phyloP scores from a whole-genome alignment of 2,888 invertebrate genomes.

The Pristionchus fissidentatus region DNA sequence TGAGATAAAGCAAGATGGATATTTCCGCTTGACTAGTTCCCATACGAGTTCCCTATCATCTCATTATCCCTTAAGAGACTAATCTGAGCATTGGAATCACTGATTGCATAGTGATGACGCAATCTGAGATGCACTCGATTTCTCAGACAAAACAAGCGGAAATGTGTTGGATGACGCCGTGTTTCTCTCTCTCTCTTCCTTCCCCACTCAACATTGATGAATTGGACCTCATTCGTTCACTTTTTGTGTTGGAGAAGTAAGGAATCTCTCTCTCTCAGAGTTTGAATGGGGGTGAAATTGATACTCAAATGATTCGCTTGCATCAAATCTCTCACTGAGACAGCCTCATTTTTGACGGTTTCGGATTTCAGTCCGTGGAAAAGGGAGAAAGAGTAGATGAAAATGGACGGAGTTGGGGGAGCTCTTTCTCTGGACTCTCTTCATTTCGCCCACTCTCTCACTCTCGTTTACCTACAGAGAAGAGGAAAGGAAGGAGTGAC shows the following conservation, averaged over 20 bases:
- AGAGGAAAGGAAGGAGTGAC: constrained; percentile 22
- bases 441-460: too few species aligned
- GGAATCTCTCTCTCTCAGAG: not conserved
- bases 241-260: too few species aligned
- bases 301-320: not conserved
- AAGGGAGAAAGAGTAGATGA: not conserved
- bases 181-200: not conserved
- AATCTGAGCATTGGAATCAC: too few species aligned
- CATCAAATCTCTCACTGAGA: too few species aligned
- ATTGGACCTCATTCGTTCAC: too few species aligned
- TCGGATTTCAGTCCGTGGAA: not conserved
- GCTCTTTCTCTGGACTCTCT: not conserved
- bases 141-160: not conserved
- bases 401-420: not conserved
- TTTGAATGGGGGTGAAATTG: not conserved
- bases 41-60: not conserved
- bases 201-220: too few species aligned
- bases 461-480: too few species aligned
- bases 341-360: constrained; percentile 6
- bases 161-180: not conserved
- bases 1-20: not conserved
- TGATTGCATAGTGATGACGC: too few species aligned
- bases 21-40: not conserved
- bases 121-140: not conserved
- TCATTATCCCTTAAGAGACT: not conserved